A percentile compares a stretch with the other conserved stretches of the same genome.
Conservation (phyloP, 2,888 invertebrate genomes). For the Nomada goodeniana region DNA sequence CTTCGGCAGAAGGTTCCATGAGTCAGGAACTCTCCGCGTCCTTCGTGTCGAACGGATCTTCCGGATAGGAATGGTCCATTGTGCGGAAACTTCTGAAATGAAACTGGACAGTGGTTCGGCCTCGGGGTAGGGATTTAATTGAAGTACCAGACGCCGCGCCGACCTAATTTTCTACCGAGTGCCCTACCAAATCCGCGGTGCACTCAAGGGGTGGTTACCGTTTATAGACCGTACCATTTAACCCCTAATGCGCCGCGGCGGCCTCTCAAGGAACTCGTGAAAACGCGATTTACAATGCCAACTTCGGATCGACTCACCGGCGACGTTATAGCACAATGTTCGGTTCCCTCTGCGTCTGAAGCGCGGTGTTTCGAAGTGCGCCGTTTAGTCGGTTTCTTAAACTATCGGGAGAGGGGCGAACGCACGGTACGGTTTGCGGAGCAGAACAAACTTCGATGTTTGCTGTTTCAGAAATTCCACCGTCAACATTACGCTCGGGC, state of each 20-base stretch:
- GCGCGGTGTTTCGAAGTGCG: not conserved
- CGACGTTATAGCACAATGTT: conserved; percentile 11
- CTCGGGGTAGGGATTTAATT: conserved; percentile 69
- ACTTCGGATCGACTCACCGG: conserved; percentile 34
- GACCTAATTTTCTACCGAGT: conserved; percentile 69
- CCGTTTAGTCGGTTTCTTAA: not conserved
- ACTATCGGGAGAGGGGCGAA: not conserved
- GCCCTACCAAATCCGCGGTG: conserved; percentile 60
- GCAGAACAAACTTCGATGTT: not conserved
- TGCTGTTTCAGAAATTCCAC: not conserved
- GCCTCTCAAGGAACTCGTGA: conserved; percentile 58
- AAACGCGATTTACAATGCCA: conserved; percentile 56
- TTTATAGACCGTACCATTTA: conserved; percentile 63
- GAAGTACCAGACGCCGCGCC: conserved; percentile 71
- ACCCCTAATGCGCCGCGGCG: conserved; percentile 52
- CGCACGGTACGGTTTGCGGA: not conserved
- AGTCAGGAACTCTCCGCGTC: conserved; percentile 67
- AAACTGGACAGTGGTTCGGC: conserved; percentile 71
- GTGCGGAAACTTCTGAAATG: conserved; percentile 71
- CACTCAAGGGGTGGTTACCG: conserved; percentile 61
- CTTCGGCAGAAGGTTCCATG: conserved; percentile 71
- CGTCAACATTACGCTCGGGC: not conserved
- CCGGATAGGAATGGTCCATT: conserved; percentile 69
- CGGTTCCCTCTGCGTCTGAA: not conserved
- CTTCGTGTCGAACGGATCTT: conserved; percentile 68